Evolutionary conservation across 1,140 invertebrate species (phyloP).

Genomic region (Euura lappo): DNA sequence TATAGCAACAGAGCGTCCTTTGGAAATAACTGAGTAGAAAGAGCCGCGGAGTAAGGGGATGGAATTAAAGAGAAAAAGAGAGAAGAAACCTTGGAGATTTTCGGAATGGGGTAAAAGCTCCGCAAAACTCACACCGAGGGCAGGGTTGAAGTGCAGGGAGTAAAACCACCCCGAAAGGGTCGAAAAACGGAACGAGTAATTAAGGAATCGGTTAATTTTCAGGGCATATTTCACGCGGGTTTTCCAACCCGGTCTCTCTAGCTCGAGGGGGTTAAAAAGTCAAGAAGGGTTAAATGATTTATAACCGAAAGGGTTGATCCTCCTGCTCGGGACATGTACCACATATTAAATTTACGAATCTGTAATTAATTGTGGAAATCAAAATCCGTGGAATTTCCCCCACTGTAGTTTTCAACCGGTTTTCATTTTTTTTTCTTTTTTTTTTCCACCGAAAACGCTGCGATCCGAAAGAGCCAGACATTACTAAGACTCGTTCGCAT

Average conservation of each 20-base stretch:
- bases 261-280: conserved; percentile 38
- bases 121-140: too few relatives aligned
- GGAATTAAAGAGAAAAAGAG: conserved; percentile 18
- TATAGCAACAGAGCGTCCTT: too few relatives aligned
- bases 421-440: neutral
- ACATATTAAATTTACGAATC: conserved; percentile 29
- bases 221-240: conserved; percentile 46
- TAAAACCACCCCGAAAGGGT: neutral
- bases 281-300: conserved; percentile 24
- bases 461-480: neutral
- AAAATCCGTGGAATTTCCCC: neutral
- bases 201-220: conserved; percentile 55
- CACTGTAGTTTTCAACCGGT: neutral
- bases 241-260: conserved; percentile 2
- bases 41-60: conserved; percentile 22
- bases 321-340: neutral
- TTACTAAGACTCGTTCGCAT: conserved; percentile 18
- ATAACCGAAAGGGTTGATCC: conserved; percentile 21
- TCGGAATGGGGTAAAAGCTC: neutral
- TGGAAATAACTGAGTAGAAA: neutral
- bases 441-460: neutral
- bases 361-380: neutral
- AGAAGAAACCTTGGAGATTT: conserved; percentile 16
- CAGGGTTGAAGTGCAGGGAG: neutral
- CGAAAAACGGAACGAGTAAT: conserved; percentile 49